These are phyloP conservation scores for Drosophila suzukii DNA, from an alignment of 1,140 invertebrate species.

Conservation along the genomic window DNA sequence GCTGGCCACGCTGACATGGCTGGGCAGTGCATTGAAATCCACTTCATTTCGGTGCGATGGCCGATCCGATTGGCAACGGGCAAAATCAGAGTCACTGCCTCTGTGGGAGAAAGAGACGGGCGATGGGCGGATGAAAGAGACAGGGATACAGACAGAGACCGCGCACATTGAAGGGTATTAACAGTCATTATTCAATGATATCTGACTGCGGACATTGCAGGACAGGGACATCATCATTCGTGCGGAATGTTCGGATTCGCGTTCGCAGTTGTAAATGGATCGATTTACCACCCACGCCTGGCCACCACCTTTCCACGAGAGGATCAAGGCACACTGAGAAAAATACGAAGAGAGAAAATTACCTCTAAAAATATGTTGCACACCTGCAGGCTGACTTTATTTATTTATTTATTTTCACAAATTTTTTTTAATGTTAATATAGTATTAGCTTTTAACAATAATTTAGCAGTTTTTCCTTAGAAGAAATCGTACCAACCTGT, in stretches of 20 bases:
- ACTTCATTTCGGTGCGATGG: slow-evolving; percentile 70
- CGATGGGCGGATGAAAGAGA: slow-evolving; percentile 10
- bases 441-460: too few relatives aligned
- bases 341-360: neutral
- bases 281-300: slow-evolving; percentile 50
- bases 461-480: too few relatives aligned
- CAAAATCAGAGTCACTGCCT: slow-evolving; percentile 48
- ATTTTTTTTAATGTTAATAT: too few relatives aligned
- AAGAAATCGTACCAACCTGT: too few relatives aligned
- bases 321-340: slow-evolving; percentile 60
- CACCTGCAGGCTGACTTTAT: too few relatives aligned
- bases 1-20: slow-evolving; percentile 47
- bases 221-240: slow-evolving; percentile 80
- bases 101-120: slow-evolving; percentile 6
- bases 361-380: neutral
- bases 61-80: slow-evolving; percentile 48
- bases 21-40: slow-evolving; percentile 76
- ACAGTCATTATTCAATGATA: slow-evolving; percentile 85
- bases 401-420: too few relatives aligned
- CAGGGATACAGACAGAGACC: slow-evolving; percentile 14
- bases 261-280: slow-evolving; percentile 67
- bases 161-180: slow-evolving; percentile 84
- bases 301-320: slow-evolving; percentile 22
- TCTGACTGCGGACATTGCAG: slow-evolving; percentile 81
- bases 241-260: slow-evolving; percentile 64